Evolutionary conservation across 2,888 invertebrate species (phyloP).

Genomic region (Callimorpha dominula): DNA sequence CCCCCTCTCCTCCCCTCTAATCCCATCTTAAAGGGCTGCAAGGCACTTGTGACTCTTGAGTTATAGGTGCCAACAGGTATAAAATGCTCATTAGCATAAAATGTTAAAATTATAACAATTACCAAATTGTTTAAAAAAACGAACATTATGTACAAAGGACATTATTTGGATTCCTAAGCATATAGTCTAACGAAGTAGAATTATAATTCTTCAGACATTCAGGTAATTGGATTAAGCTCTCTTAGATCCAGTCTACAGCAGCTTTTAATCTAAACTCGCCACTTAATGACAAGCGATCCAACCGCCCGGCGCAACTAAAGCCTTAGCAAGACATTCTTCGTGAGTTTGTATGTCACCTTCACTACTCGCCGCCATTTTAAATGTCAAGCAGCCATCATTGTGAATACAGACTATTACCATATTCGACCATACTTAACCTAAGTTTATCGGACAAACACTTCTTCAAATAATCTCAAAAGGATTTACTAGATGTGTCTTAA

Average conservation of each 20-base stretch:
- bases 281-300: neutral
- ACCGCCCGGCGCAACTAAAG: neutral
- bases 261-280: neutral
- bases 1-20: too few relatives aligned
- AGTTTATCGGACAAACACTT: slow-evolving; percentile 38
- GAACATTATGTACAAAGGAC: too few relatives aligned
- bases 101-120: too few relatives aligned
- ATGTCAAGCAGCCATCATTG: slow-evolving; percentile 41
- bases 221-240: neutral
- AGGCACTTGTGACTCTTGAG: too few relatives aligned
- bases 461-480: slow-evolving; percentile 44
- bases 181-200: neutral
- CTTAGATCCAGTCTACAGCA: neutral
- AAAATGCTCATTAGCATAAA: too few relatives aligned
- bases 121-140: too few relatives aligned
- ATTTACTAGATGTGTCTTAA: slow-evolving; percentile 34
- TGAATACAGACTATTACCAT: slow-evolving; percentile 38
- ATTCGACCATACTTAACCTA: slow-evolving; percentile 23
- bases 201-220: too few relatives aligned
- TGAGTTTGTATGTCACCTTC: slow-evolving; percentile 36
- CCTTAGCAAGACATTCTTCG: slow-evolving; percentile 25
- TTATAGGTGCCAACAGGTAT: too few relatives aligned
- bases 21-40: too few relatives aligned
- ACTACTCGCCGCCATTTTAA: slow-evolving; percentile 27
- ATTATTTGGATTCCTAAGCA: neutral